Evolutionary conservation across 2,797 vertebrate species (phyloP).

Genomic region (Cichlasoma orientale): DNA sequence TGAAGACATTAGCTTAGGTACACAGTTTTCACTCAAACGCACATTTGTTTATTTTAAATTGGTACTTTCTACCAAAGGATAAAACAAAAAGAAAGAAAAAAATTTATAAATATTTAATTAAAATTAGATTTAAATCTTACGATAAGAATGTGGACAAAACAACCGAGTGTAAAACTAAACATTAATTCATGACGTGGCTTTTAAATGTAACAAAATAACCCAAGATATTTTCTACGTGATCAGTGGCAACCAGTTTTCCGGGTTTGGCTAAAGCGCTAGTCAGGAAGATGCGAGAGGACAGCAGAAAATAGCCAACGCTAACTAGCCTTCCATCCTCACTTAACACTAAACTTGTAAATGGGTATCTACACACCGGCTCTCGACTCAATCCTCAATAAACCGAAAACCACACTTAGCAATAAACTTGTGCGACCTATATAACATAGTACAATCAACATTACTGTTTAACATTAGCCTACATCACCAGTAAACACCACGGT

Average conservation of each 20-base stretch:
- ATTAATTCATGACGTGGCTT: neutral
- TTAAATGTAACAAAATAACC: neutral
- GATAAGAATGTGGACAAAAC: neutral
- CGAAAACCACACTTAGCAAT: neutral
- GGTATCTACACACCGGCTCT: neutral
- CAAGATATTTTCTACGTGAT: conserved; percentile 14
- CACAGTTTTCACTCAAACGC: neutral
- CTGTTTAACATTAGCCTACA: conserved; percentile 32
- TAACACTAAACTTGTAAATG: neutral
- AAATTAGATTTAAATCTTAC: neutral
- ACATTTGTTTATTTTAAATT: neutral
- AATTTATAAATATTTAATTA: neutral
- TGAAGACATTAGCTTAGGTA: neutral
- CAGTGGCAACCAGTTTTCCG: conserved; percentile 66
- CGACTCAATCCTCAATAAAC: neutral
- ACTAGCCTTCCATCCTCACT: conserved; percentile 30
- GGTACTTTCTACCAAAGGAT: neutral
- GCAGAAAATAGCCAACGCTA: conserved; percentile 47
- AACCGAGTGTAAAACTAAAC: rapidly evolving
- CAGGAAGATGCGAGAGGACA: conserved; percentile 69
- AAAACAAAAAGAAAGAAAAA: neutral
- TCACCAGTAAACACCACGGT: conserved; percentile 65
- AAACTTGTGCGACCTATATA: neutral
- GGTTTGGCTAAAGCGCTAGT: conserved; percentile 66
- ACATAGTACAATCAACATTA: neutral